These are phyloP conservation scores for Sylvietta virens DNA, from an alignment of 2,113 vertebrate genomes.

Conservation along the genomic window DNA sequence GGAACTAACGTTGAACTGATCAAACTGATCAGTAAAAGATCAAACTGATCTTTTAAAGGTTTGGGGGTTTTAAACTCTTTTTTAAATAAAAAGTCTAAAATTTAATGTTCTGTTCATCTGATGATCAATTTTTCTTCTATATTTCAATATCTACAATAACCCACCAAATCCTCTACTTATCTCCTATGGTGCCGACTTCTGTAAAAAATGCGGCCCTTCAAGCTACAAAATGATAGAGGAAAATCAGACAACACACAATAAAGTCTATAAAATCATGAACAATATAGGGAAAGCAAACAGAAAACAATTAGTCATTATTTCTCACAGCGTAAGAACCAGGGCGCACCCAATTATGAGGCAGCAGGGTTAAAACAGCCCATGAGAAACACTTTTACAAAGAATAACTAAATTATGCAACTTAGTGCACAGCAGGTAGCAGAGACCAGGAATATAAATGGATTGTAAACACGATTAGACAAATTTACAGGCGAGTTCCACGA, in stretches of 20 bases:
- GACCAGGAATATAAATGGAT: slow-evolving; percentile 1
- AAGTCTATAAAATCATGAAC: slow-evolving; percentile 32
- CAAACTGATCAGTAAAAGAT: neutral
- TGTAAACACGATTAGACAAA: slow-evolving; percentile 7
- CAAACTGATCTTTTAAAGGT: neutral
- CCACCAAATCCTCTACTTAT: slow-evolving; percentile 10
- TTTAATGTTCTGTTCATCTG: neutral
- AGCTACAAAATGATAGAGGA: slow-evolving; percentile 29
- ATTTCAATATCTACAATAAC: slow-evolving; percentile 25
- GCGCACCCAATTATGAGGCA: neutral
- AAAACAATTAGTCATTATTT: slow-evolving; percentile 38
- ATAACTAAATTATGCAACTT: slow-evolving; percentile 45
- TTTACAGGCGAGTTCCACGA: neutral
- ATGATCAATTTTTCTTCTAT: neutral
- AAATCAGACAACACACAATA: slow-evolving; percentile 38
- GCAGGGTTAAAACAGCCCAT: neutral
- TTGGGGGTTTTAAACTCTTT: neutral
- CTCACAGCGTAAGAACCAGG: neutral
- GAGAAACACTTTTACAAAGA: slow-evolving; percentile 29
- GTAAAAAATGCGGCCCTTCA: slow-evolving; percentile 18
- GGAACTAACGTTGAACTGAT: neutral
- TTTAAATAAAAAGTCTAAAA: neutral
- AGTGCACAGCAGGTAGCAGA: neutral
- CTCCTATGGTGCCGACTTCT: neutral
- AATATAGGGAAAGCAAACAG: slow-evolving; percentile 29